Base-by-base conservation (phyloP, 1,140 invertebrate species). In the Cherax quadricarinatus region DNA sequence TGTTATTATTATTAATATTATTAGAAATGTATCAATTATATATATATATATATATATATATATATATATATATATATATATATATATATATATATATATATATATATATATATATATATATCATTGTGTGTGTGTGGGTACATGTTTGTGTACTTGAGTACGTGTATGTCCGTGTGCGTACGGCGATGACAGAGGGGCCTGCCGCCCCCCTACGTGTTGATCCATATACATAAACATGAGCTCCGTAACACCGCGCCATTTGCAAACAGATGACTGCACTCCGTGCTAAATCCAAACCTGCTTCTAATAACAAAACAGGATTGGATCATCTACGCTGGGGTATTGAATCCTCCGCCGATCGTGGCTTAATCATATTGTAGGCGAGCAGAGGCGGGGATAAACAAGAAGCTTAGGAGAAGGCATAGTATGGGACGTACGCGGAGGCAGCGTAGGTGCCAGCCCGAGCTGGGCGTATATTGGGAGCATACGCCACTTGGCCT, bases 331-430 rank as follows among this genome's bases (percentile, higher is more conserved):
- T 60, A 49, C 30, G 41, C 18, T 80, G 30, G 51, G 60, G 82
- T 60, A 84, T 84, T 84, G 82, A 84, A 84, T 60, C 82, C 82
- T 84, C 82, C 53, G 51, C 60, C 82, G 21, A 57, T 62, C 60
- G 30, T 30, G 24, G n/a, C 82, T 84, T 84, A 84, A 84, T 84
- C 82, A 84, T 84, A 84, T 84, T 60, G 82, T 84, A 49, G 82
- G 51, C 51, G 60, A 62, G 78, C n/a, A 41, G 51, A 21, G 51
- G 49, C 57, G 53, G 51, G 82, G 82, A 84, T 84, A 62, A 84
- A 62, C 49, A 84, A 84, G 81, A 21, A 21, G 21, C 1, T 24
- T 24, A 14, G 24, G 2, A 60, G 75, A 14, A 14, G 16, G 9
- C 57, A 9, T 60, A 60, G 0, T 41, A 60, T 16, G 16, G 16